These are phyloP conservation scores for Suillia variegata DNA, from an alignment of 2,888 invertebrate genomes.

Conservation along the genomic window DNA sequence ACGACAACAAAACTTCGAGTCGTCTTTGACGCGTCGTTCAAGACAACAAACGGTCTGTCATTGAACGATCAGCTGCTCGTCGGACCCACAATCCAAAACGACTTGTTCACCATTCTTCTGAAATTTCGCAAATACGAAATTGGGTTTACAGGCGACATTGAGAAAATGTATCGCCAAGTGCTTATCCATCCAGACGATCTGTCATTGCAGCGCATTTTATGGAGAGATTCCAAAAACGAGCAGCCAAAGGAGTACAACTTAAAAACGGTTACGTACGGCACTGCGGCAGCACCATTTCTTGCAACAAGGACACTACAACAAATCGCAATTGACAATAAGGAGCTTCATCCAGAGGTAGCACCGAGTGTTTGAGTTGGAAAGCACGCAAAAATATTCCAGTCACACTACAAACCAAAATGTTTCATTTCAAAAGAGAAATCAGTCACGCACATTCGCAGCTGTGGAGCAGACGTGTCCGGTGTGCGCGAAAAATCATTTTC, in stretches of 20 bases:
- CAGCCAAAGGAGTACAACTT: constrained; percentile 14
- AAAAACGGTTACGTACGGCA: constrained; percentile 18
- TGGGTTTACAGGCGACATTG: neutral
- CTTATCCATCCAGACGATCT: constrained; percentile 14
- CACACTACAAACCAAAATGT: neutral
- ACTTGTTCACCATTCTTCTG: constrained; percentile 19
- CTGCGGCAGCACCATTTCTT: constrained; percentile 11
- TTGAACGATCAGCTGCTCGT: constrained; percentile 24
- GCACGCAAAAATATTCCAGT: constrained; percentile 2
- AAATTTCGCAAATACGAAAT: constrained; percentile 14
- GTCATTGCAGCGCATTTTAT: constrained; percentile 16
- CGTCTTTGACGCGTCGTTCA: constrained; percentile 24
- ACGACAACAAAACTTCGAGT: constrained; percentile 25
- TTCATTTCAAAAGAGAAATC: neutral
- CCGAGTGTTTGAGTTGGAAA: constrained; percentile 20
- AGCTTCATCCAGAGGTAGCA: neutral
- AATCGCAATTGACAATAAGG: neutral
- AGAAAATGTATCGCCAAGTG: too few relatives aligned
- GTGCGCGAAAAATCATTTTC: constrained; percentile 14
- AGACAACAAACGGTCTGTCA: constrained; percentile 16
- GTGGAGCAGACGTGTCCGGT: constrained; percentile 7
- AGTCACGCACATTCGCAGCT: constrained; percentile 5
- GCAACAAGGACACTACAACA: constrained; percentile 10
- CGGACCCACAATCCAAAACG: constrained; percentile 23
- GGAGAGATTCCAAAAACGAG: constrained; percentile 12